Base-by-base conservation (phyloP, 2,113 vertebrate species). In the Gnathonemus longibarbis region DNA sequence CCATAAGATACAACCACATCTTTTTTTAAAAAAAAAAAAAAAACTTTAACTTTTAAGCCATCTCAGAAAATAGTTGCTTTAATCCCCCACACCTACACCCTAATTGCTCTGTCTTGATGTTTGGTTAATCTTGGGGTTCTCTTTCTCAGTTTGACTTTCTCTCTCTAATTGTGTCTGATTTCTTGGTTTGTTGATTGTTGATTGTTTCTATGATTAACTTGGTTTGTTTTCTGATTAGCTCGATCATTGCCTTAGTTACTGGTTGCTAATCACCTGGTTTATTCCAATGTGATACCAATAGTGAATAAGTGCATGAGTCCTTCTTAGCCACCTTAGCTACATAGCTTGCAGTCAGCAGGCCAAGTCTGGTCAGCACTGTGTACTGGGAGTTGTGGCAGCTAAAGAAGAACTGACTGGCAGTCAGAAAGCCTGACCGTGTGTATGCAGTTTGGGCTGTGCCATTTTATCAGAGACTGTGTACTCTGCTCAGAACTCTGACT, bases 11-110 rank as follows among this genome's bases (percentile, higher is more conserved):
- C 53, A 58, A 6, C 53, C 21, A 24, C 53, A 24, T 17, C 8
- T 21, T 27, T 48, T 74, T 31, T 52, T 4, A 52, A 50, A 48
- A 48, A 48, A 48, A 39, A 39, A 39, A 48, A 48, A 21, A 70
- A 27, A 70, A 31, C 24, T 31, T 35, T n/a, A 13, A 74, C 66
- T 74, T 35, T 31, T 15, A 35, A n/a, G 3, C 27, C 70, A 31
- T 27, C 10, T 35, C 27, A 74, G 70, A 19, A 74, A 35, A 35
- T 92, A 94, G 93, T 91, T 93, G 15, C 15, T 91, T 91, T 56
- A 56, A 56, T 56, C 19, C 5, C 19, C 19, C 53, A 56, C 17
- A 56, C 17, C 53, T 56, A 21, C 53, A 56, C 53, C 53, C 53
- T 24, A 56, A 56, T 21, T 21, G 1, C 19, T 56, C 53, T 21